Base-by-base conservation (phyloP, 2,113 vertebrate genomes). In the Clupea harengus region DNA sequence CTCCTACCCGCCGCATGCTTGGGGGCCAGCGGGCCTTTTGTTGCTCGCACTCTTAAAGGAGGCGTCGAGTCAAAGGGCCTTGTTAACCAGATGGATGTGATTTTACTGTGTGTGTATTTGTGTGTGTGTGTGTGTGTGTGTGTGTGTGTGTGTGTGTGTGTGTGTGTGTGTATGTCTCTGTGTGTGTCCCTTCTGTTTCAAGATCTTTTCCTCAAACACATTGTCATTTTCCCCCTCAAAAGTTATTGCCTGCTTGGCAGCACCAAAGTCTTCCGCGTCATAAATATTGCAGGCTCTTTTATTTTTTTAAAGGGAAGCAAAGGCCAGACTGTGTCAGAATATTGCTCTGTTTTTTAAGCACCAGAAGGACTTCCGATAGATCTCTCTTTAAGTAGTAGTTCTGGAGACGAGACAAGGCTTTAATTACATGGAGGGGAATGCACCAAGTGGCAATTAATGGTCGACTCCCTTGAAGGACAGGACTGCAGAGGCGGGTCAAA, bases 341-440 rank as follows among this genome's bases (percentile, higher is more conserved):
- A 95, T 94, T 93, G 91, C 91, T 88, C 90, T 91, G 93, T 93
- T 94, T 91, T 93, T 94, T 95, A 90, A 93, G 91, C 88, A 93
- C 86, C 86, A 90, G 87, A 88, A 92, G 87, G 89, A 92, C 91
- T 92, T 92, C 91, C 86, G 89, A 84, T 86, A 89, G 78, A 11
- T 87, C 89, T 91, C 89, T 11, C 92, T 89, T 91, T 89, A 90
- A 90, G 86, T 78, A 88, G 83, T 83, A 8, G 88, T 82, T 60
- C 57, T 85, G 84, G 85, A 93, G 91, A 92, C 87, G 89, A 90
- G 89, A 91, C 88, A 44, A 89, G 90, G 89, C 86, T 87, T 87
- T 92, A 94, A 93, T 93, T 93, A 90, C 90, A 87, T 87, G 72
- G 72, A 78, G 25, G 72, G 91, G 91, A 93, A 94, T 92, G 89